Evolutionary conservation across 2,888 invertebrate genomes (phyloP), one percentile per base, ranked within the genome.

Genomic region (Metellina segmentata): DNA sequence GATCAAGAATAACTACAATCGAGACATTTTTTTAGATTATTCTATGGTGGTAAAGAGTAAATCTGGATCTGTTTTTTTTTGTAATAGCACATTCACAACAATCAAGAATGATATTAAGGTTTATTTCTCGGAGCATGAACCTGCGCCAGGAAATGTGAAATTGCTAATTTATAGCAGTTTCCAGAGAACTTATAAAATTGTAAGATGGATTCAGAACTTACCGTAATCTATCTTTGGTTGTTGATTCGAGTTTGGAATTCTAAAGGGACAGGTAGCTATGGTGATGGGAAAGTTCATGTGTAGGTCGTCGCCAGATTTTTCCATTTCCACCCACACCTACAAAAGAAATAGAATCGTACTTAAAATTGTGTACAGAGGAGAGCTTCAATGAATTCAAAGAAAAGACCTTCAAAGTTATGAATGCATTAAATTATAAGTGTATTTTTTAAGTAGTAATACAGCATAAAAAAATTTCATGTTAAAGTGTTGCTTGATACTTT

Each of bases 281-380:
- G 97, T 97, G 83, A 97, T 96, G 11, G 97, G 97, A 94, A 97
- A 97, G 94, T 96, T 96, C 95, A 97, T 96, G 94, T 96, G 96
- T 91, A 97, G 96, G 93, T 97, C 96, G 94, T 97, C 97, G 77
- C 96, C 96, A 61, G 96, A 96, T 94, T 96, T 96, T 94, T 97
- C 96, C 94, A 96, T 96, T 94, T 96, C 96, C 93, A 97, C 95
- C 94, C 96, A 96, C 11, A 97, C 96, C 97, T 97, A 94, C 48
- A 93, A 75, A 75, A n/a, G 81, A 71, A 51, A 81, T 34, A 8
- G 1, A 81, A 75, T n/a, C 34, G 81, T 19, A 5, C 34, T 34
- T 11, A 16, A 16, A 34, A 72, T 5, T 72, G 20, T 20, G 20
- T 19, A 19, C 0, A 72, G n/a, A n/a, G 0, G 9, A 7, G 9